Evolutionary conservation across 2,888 invertebrate genomes (phyloP).

Genomic region (Adelphocoris suturalis): DNA sequence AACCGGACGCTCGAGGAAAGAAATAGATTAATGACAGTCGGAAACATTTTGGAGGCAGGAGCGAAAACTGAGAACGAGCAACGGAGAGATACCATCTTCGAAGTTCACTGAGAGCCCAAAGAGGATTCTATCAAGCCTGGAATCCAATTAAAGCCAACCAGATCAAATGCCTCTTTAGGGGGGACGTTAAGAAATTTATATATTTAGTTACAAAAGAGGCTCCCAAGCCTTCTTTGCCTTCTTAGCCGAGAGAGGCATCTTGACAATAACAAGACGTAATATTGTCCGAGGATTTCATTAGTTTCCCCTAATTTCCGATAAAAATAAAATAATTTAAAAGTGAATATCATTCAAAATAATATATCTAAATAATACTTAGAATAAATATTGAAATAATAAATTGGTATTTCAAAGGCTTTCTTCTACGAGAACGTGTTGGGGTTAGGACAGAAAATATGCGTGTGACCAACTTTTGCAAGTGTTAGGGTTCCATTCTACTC

Average conservation of each 20-base stretch:
- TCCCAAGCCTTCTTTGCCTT: background rate
- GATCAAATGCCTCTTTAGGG: slow-evolving; percentile 62
- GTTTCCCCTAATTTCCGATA: background rate
- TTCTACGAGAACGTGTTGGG: too few relatives aligned
- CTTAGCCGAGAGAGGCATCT: slow-evolving; percentile 30
- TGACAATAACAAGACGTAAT: slow-evolving; percentile 40
- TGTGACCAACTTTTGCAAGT: too few relatives aligned
- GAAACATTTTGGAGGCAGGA: slow-evolving; percentile 45
- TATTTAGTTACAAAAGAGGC: slow-evolving; percentile 45
- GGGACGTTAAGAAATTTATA: slow-evolving; percentile 60
- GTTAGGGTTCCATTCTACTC: too few relatives aligned
- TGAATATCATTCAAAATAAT: background rate
- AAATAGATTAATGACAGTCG: slow-evolving; percentile 45
- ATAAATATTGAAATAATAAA: too few relatives aligned
- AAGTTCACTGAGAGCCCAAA: slow-evolving; percentile 48
- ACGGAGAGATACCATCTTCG: slow-evolving; percentile 22
- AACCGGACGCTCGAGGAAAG: slow-evolving; percentile 10
- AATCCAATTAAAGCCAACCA: slow-evolving; percentile 63
- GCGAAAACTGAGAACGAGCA: background rate
- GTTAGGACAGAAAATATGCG: too few relatives aligned
- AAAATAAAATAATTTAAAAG: background rate
- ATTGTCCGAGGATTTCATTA: slow-evolving; percentile 33
- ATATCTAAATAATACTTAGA: too few relatives aligned
- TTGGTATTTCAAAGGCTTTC: too few relatives aligned
- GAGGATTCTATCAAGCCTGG: slow-evolving; percentile 56